Base-by-base conservation (phyloP, 2,888 invertebrate genomes). In the Stictocephala bisonia region DNA sequence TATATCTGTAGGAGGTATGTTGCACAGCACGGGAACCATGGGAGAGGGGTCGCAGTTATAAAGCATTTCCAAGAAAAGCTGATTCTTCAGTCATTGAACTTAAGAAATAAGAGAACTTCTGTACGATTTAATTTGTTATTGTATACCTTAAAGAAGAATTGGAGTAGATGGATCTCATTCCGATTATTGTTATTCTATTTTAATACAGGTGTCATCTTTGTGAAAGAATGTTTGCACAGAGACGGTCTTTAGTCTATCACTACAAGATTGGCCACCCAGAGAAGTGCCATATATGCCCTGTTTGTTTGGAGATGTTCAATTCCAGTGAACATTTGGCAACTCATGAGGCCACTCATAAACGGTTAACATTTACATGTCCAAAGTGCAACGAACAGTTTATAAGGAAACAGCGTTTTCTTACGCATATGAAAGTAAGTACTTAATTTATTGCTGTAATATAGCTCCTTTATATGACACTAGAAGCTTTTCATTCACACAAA, bases 181-280 rank as follows among this genome's bases (percentile, higher is more conserved):
- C 11, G 7, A 9, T 7, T 7, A 9, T 9, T 9, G 11, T 9
- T 11, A 9, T 35, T 9, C 44, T 7, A 7, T 50, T 50, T 56
- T 29, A 2, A 29, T 29, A 3, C 56, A 56, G 56, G 56, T 56
- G 56, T 29, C 56, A 56, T 20, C 15, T 56, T 29, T 56, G 56
- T 56, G 29, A 29, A 1, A 56, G 56, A 15, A 15, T 15, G 29
- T 56, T 56, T 56, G 18, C 18, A 9, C 56, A 56, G 56, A 27
- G 56, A 1, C 56, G 56, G 27, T 56, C 56, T 29, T 31, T 56
- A 6, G 56, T 56, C 1, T 56, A 56, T n/a, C 56, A 56, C 29
- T 56, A 27, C 15, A 56, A 56, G 56, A 31, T 56, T 35, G 7
- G 35, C 11, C 56, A 56, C 56, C 56, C 56, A 9, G 56, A 31